These are phyloP conservation scores for Probosciger aterrimus DNA, from an alignment of 2,113 vertebrate genomes.

Conservation along the genomic window DNA sequence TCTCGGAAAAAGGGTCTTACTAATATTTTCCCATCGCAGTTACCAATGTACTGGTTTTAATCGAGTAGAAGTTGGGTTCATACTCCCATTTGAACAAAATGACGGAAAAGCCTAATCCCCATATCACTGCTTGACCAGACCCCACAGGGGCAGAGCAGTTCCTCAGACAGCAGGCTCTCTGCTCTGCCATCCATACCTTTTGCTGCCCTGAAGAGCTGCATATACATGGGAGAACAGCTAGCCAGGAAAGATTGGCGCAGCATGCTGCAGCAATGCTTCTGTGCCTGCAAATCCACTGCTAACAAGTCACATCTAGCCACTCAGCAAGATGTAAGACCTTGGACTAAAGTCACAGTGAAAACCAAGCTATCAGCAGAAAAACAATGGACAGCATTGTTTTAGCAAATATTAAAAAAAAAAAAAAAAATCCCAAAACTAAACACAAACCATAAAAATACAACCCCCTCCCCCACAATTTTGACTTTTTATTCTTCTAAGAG, in stretches of 20 bases:
- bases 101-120: not conserved
- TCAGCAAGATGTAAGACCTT: not conserved
- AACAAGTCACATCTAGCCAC: not conserved
- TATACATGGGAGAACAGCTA: not conserved
- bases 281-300: not conserved
- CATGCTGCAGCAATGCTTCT: not conserved
- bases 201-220: not conserved
- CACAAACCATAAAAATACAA: not conserved
- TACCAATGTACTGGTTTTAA: not conserved
- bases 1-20: not conserved
- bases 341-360: not conserved
- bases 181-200: not conserved
- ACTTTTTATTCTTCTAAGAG: not conserved
- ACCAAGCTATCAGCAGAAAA: not conserved
- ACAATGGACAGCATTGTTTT: not conserved
- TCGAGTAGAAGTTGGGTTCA: not conserved
- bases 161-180: not conserved
- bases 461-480: not conserved
- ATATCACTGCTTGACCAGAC: not conserved
- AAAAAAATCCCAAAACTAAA: not conserved
- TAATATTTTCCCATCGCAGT: not conserved
- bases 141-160: not conserved
- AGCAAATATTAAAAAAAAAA: not conserved
- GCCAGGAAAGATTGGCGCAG: not conserved
- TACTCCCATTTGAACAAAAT: not conserved